phyloP scores from a whole-genome alignment of 2,113 vertebrate genomes.

The Cephalopholis sonnerati region DNA sequence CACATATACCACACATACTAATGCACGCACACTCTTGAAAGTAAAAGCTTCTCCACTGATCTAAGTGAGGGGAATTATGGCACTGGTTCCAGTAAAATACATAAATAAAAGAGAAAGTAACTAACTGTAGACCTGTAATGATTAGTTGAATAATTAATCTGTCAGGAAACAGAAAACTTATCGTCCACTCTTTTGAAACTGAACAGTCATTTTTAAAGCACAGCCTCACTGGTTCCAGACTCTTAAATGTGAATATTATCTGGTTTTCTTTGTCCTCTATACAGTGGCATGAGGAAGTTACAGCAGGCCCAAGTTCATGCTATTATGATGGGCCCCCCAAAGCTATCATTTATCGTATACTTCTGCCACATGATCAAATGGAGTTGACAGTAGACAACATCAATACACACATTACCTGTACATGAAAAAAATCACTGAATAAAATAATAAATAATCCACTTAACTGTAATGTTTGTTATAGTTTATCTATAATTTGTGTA shows the following conservation, averaged over 20 bases:
- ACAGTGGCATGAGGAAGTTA: too few species aligned
- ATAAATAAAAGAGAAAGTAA: conserved; percentile 1
- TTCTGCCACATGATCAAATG: too few species aligned
- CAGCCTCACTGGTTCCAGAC: neutral
- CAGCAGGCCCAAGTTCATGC: too few species aligned
- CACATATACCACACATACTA: neutral
- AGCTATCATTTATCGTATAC: too few species aligned
- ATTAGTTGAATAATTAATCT: neutral
- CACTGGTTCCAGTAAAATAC: neutral
- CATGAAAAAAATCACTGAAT: too few species aligned
- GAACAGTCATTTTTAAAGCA: neutral
- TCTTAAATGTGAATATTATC: neutral
- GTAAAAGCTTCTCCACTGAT: conserved; percentile 1
- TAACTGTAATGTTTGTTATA: too few species aligned
- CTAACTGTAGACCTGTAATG: neutral
- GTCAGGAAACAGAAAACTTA: neutral
- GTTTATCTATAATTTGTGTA: too few species aligned
- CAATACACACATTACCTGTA: too few species aligned
- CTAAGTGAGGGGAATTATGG: neutral
- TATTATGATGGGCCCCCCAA: too few species aligned
- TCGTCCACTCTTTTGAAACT: neutral
- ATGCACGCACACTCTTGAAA: neutral
- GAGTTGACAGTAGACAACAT: too few species aligned
- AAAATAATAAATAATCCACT: too few species aligned
- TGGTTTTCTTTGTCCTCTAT: neutral